Evolutionary conservation across 2,888 invertebrate genomes (phyloP), one percentile per base, ranked within the genome.

Genomic region (Galerucella calmariensis): DNA sequence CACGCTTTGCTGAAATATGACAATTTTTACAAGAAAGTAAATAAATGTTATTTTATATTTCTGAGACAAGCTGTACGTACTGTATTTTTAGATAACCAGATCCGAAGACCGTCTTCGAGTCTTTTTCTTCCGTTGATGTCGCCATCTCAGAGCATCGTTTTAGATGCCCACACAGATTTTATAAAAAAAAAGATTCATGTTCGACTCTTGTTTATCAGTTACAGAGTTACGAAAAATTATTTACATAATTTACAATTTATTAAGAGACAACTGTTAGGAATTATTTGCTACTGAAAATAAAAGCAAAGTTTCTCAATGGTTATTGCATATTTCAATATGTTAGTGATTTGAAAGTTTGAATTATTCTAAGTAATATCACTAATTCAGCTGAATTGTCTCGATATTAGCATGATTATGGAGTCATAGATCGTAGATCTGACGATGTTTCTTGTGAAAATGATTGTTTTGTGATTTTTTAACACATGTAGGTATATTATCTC

Each of bases 141-240:
- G 67, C 67, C 56, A 67, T 67, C 67, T 27, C 67, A n/a, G n/a
- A 44, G 14, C 48, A 41, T 66, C 66, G 46, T 27, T 66, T 66
- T 20, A 53, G 24, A 66, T 63, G 63, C 67, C 67, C 67, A 67
- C 67, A 67, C 67, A 67, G 41, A 67, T 56, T n/a, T 56, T 16
- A 56, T 41, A 35, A 41, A 51, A 44, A 66, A 46, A 46, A 51
- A 66, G 10, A 24, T 58, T 61, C n/a, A 8, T 61, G 35, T 61
- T 61, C n/a, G 14, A 61, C 61, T 61, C 61, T 56, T 56, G 61
- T 61, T 61, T 35, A 35, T 58, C 24, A 12, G 58, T 27, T 12
- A 61, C 12, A 14, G 8, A 61, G 35, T 6, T 61, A 35, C 14
- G 35, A 61, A 61, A 61, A 27, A 61, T 12, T 27, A 61, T 35